These are phyloP conservation scores for Drosophila obscura DNA, from an alignment of 1,140 invertebrate genomes.

Conservation along the genomic window DNA sequence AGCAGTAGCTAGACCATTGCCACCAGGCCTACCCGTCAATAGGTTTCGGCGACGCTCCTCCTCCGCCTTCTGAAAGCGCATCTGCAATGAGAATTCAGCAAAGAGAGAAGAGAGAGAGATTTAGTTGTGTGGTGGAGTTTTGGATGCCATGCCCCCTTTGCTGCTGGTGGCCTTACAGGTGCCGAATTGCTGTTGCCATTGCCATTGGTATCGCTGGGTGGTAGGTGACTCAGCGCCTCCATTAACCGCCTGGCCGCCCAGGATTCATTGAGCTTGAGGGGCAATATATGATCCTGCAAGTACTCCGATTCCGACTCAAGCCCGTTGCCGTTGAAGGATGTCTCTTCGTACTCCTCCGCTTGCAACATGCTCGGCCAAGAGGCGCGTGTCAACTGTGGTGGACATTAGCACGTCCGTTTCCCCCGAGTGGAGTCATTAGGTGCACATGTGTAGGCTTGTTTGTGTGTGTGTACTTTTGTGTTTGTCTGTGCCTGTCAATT, in stretches of 20 bases:
- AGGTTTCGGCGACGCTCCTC: conserved; percentile 68
- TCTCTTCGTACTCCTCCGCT: conserved; percentile 42
- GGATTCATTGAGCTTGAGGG: conserved; percentile 85
- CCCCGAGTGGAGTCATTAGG: conserved; percentile 66
- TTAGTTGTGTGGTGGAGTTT: background rate
- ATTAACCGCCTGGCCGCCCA: conserved; percentile 85
- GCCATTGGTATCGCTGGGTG: conserved; percentile 35
- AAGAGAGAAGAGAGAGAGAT: conserved; percentile 3
- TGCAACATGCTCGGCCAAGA: conserved; percentile 57
- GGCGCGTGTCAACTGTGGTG: conserved; percentile 69
- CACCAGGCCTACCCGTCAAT: conserved; percentile 4
- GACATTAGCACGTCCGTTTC: conserved; percentile 68
- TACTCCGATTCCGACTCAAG: conserved; percentile 29
- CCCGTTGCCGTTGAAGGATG: conserved; percentile 12
- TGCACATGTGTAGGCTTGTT: conserved; percentile 25
- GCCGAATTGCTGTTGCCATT: conserved; percentile 56
- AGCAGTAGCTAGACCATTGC: conserved; percentile 2
- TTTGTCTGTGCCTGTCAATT: conserved; percentile 50
- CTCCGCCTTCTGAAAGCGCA: conserved; percentile 78
- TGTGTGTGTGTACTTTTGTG: conserved; percentile 15
- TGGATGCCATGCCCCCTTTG: background rate
- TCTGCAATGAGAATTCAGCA: conserved; percentile 37
- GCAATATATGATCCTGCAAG: conserved; percentile 76
- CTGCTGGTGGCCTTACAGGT: conserved; percentile 43
- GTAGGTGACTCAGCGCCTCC: conserved; percentile 74